Conservation (phyloP, 2,888 invertebrate species). For the Parochlus steinenii region DNA sequence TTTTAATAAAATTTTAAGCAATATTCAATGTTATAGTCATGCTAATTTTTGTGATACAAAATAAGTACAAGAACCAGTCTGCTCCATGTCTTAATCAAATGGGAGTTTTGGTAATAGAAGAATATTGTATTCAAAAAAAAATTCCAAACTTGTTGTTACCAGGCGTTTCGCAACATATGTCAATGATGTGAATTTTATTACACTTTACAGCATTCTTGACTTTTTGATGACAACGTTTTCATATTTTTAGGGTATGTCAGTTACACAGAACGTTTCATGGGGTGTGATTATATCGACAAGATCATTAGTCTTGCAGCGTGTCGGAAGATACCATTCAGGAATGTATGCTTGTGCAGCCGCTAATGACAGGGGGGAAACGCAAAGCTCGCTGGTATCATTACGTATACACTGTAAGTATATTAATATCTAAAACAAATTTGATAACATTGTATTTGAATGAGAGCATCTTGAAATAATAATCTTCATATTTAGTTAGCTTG, state of each 20-base stretch:
- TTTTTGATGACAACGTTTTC: slow-evolving; percentile 14
- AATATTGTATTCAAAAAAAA: neutral
- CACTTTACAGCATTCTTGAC: too few species aligned
- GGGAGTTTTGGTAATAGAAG: neutral
- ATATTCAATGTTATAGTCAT: too few species aligned
- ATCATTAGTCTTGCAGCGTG: slow-evolving; percentile 71
- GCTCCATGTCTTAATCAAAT: too few species aligned
- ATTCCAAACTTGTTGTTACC: neutral
- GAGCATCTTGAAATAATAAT: too few species aligned
- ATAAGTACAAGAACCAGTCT: too few species aligned
- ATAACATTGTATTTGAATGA: too few species aligned
- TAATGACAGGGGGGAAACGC: slow-evolving; percentile 67
- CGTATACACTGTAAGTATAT: slow-evolving; percentile 66
- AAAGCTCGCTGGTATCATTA: slow-evolving; percentile 56
- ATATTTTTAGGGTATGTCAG: slow-evolving; percentile 45
- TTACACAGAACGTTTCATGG: slow-evolving; percentile 65
- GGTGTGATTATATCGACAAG: slow-evolving; percentile 79
- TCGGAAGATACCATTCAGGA: slow-evolving; percentile 66
- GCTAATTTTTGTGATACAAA: too few species aligned
- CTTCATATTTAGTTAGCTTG: too few species aligned
- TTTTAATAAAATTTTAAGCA: too few species aligned
- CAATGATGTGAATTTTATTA: too few species aligned
- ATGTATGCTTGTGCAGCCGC: slow-evolving; percentile 71
- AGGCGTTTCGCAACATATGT: neutral
- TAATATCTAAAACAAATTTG: neutral